Evolutionary conservation across 2,113 vertebrate genomes (phyloP).

Genomic region (Hymenochirus boettgeri): DNA sequence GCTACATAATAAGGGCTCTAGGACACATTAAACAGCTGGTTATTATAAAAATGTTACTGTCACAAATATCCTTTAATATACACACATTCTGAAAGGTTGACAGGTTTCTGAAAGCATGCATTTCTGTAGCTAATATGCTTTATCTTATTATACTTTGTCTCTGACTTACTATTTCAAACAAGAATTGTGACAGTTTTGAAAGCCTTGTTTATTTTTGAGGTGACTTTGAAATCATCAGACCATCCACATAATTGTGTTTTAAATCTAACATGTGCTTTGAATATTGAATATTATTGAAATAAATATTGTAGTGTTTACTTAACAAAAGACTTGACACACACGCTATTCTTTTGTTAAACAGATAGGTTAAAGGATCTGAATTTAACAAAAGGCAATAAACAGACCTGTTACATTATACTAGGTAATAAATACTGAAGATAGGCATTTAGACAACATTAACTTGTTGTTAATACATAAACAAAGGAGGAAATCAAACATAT

Average conservation of each 20-base stretch:
- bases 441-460: too few species aligned
- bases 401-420: too few species aligned
- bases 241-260: slow-evolving; percentile 40
- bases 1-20: background rate
- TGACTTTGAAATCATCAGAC: slow-evolving; percentile 43
- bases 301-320: slow-evolving; percentile 32
- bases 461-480: too few species aligned
- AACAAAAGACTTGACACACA: slow-evolving; percentile 32
- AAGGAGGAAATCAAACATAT: too few species aligned
- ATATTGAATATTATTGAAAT: slow-evolving; percentile 44
- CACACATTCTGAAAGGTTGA: slow-evolving; percentile 34
- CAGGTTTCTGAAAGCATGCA: slow-evolving; percentile 32
- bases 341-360: slow-evolving; percentile 9
- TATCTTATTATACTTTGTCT: slow-evolving; percentile 41
- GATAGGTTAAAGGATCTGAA: slow-evolving; percentile 40
- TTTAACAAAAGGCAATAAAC: slow-evolving; percentile 4
- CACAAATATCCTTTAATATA: slow-evolving; percentile 36
- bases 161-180: slow-evolving; percentile 40
- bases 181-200: slow-evolving; percentile 39
- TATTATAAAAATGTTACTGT: slow-evolving; percentile 33
- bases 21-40: slow-evolving; percentile 14
- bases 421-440: too few species aligned
- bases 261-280: slow-evolving; percentile 48
- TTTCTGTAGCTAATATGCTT: slow-evolving; percentile 38
- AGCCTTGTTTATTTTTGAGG: slow-evolving; percentile 46